A percentile compares a stretch with the other conserved stretches of the same genome.
These are phyloP conservation scores for Listronotus oregonensis DNA, from an alignment of 1,140 invertebrate species.

Conservation along the genomic window DNA sequence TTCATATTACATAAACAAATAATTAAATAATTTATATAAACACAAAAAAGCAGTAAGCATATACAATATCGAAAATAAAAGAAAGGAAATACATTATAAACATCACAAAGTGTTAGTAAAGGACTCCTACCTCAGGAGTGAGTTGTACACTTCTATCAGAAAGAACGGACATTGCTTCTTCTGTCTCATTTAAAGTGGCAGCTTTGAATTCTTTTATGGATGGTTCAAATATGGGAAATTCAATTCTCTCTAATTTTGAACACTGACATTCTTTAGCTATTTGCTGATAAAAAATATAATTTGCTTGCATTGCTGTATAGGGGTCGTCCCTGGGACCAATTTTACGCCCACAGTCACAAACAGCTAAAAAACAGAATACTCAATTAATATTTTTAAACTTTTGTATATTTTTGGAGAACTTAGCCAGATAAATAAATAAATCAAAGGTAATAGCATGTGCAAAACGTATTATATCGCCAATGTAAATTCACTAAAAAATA, in stretches of 20 bases:
- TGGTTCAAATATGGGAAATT: slow-evolving; percentile 85
- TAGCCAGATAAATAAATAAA: no score
- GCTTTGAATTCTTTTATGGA: slow-evolving; percentile 67
- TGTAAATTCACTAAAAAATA: no score
- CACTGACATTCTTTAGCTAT: slow-evolving; percentile 79
- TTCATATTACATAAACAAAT: no score
- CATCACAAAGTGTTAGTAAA: background rate
- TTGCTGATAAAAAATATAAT: slow-evolving; percentile 83
- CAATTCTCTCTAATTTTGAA: slow-evolving; percentile 67
- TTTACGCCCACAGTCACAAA: slow-evolving; percentile 89
- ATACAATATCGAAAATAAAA: no score
- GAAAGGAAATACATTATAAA: no score
- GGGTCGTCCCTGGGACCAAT: slow-evolving; percentile 87
- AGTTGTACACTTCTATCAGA: slow-evolving; percentile 43
- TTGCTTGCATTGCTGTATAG: slow-evolving; percentile 82
- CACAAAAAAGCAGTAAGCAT: no score
- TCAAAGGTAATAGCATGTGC: no score
- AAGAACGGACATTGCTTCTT: slow-evolving; percentile 44
- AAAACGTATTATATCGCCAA: no score
- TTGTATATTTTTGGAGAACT: no score
- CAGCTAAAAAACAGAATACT: slow-evolving; percentile 57
- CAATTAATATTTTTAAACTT: no score
- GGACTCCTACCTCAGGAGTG: slow-evolving; percentile 34
- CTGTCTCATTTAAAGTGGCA: slow-evolving; percentile 44
- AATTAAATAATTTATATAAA: no score